A percentile compares a stretch with the other conserved stretches of the same genome.
Evolutionary conservation across 2,797 vertebrate genomes (phyloP).

Genomic region (Notamacropus eugenii): DNA sequence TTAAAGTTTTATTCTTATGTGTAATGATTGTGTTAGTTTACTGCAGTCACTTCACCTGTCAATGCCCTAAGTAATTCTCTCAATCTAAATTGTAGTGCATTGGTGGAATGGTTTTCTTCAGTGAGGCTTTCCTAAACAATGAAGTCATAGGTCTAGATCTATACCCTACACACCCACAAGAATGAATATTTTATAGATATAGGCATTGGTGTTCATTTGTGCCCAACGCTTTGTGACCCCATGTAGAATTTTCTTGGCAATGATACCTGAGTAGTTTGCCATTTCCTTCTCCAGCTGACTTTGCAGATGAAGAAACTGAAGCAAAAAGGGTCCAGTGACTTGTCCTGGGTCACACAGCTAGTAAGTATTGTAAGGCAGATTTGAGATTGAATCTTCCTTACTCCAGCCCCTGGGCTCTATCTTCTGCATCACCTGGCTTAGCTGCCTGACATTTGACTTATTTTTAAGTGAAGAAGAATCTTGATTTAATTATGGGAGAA

Average conservation of each 20-base stretch:
- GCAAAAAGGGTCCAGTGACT: neutral
- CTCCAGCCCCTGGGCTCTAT: neutral
- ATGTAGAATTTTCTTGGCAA: neutral
- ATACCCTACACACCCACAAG: neutral
- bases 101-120: constrained; percentile 37
- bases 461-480: constrained; percentile 40
- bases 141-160: neutral
- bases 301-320: neutral
- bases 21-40: neutral
- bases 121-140: neutral
- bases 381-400: neutral
- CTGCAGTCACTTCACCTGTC: neutral
- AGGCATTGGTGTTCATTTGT: neutral
- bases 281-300: neutral
- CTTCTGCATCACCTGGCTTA: too few relatives aligned
- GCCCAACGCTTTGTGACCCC: neutral
- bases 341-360: neutral
- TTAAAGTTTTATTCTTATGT: neutral
- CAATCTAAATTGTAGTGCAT: constrained; percentile 54
- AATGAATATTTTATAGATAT: neutral
- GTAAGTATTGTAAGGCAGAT: neutral
- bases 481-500: neutral
- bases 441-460: neutral
- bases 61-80: neutral
- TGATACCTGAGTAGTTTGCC: neutral